Evolutionary conservation across 2,888 invertebrate species (phyloP).

Genomic region (Ennomos erosarius): DNA sequence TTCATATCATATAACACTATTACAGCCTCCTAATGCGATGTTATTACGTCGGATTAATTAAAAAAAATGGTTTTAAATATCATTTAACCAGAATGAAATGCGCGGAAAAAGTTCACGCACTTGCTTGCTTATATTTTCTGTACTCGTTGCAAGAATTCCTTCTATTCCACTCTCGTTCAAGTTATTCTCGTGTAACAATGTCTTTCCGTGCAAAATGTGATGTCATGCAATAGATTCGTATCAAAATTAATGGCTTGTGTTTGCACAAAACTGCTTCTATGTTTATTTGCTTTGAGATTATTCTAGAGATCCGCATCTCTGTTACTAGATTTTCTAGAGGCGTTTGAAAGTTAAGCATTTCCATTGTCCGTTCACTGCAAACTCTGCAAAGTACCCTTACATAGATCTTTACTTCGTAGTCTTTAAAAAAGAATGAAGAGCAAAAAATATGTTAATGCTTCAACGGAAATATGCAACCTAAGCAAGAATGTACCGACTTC

Average conservation of each 20-base stretch:
- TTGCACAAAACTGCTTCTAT: slow-evolving; percentile 34
- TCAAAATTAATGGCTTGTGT: slow-evolving; percentile 35
- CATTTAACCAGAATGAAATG: slow-evolving; percentile 5
- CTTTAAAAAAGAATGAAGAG: too few species aligned
- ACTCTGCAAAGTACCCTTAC: too few species aligned
- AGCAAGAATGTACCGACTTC: neutral
- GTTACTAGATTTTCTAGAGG: neutral
- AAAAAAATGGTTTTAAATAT: neutral
- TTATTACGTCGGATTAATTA: too few species aligned
- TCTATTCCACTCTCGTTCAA: slow-evolving; percentile 14
- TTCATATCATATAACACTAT: too few species aligned
- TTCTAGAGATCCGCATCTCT: slow-evolving; percentile 43
- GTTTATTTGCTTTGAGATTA: slow-evolving; percentile 45
- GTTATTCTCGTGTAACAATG: slow-evolving; percentile 23
- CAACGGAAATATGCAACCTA: too few species aligned
- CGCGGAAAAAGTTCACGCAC: slow-evolving; percentile 17
- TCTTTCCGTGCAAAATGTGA: slow-evolving; percentile 15
- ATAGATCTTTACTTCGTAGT: too few species aligned
- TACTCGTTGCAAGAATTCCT: slow-evolving; percentile 8
- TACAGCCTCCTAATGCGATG: too few species aligned
- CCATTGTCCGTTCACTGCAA: too few species aligned
- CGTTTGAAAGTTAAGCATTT: too few species aligned
- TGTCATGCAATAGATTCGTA: slow-evolving; percentile 33
- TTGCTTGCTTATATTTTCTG: slow-evolving; percentile 6
- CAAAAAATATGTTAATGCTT: too few species aligned